Evolutionary conservation across 2,113 vertebrate genomes (phyloP), one percentile per base, ranked within the genome.

Genomic region (Hemibates koningsi): DNA sequence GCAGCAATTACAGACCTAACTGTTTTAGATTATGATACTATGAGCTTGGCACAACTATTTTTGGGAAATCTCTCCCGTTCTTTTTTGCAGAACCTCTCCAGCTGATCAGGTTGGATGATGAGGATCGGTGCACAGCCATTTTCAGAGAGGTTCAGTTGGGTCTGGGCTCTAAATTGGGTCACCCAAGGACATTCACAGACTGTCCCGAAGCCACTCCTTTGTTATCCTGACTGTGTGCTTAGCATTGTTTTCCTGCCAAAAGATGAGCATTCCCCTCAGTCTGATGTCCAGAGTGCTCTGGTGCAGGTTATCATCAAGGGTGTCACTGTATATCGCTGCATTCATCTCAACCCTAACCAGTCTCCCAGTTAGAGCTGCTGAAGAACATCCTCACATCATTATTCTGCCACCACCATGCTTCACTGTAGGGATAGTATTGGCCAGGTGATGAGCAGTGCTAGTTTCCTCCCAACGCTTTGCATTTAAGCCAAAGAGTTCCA

Each of bases 21-120:
- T 6, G 29, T 34, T 63, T 63, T 34, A 34, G 59, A 34, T 63
- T 34, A 63, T 63, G 59, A 34, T 34, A 34, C 59, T 63, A 34
- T 34, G 29, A 34, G 59, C 29, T 63, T 0, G 0, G 29, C 16
- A 19, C 59, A 34, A 34, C 59, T 19, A 34, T 0, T 63, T 63
- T 61, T 17, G 57, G 8, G 8, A 0, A 59, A 9, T 9, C 5
- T 59, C 56, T 56, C n/a, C 53, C 21, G 6, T 1, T 54, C 1
- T 12, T 54, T 56, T 56, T 56, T 57, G 54, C 1, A 2, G 54
- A 27, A 57, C 0, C 13, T 29, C 56, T 61, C 1, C 29, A 61
- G 29, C 16, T 61, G 0, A 3, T 61, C 9, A 6, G 0, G 57
- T 19, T 61, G 57, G 16, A 61, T 61, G 56, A 59, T 32, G 14